phyloP scores from a whole-genome alignment of 1,140 invertebrate genomes.

The Heliconius eleuchia region DNA sequence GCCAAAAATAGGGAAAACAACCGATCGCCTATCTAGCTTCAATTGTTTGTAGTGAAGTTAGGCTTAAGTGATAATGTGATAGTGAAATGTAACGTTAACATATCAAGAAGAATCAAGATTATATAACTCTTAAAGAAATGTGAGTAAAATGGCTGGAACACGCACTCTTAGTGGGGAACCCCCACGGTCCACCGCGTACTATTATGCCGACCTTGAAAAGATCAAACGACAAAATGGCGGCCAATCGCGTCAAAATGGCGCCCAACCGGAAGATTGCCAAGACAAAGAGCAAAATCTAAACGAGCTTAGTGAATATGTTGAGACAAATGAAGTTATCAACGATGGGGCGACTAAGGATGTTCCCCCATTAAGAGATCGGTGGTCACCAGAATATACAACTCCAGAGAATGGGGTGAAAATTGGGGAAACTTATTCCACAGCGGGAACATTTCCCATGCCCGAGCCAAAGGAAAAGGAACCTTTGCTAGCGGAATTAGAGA shows the following conservation, averaged over 20 bases:
- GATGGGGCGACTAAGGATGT: constrained; percentile 62
- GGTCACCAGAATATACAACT: constrained; percentile 58
- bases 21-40: constrained; percentile 2
- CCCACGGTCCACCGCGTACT: constrained; percentile 75
- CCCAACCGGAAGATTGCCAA: constrained; percentile 7
- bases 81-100: constrained; percentile 9
- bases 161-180: constrained; percentile 53
- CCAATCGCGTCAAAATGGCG: constrained; percentile 22
- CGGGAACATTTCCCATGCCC: constrained; percentile 77
- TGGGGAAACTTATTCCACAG: constrained; percentile 77
- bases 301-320: constrained; percentile 59
- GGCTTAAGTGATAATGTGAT: constrained; percentile 5
- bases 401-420: constrained; percentile 52
- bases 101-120: constrained; percentile 2
- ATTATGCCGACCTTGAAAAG: constrained; percentile 74
- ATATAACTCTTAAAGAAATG: not conserved
- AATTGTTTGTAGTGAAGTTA: not conserved
- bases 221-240: constrained; percentile 59
- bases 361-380: constrained; percentile 64
- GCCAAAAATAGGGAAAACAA: not conserved
- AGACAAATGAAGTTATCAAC: constrained; percentile 59
- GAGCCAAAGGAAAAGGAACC: constrained; percentile 75
- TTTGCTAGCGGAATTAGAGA: constrained; percentile 67
- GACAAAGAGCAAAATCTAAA: constrained; percentile 41
- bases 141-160: constrained; percentile 47